Base-by-base conservation (phyloP, 2,113 vertebrate genomes). In the Osmerus eperlanus region DNA sequence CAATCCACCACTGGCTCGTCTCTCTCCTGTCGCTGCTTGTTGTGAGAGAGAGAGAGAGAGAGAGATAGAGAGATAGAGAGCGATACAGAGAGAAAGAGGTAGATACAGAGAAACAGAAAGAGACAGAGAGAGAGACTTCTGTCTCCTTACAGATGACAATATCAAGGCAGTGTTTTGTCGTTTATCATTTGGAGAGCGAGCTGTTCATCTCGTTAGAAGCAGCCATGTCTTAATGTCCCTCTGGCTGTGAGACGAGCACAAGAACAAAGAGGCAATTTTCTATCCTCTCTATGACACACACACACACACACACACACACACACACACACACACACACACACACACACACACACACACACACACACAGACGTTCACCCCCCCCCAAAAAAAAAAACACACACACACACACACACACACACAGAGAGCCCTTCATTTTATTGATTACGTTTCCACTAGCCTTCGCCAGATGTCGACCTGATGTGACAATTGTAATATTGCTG, bases 111-210 rank as follows among this genome's bases (percentile, higher is more conserved):
- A 65, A 28, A 41, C 14, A 63, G 19, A 61, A 60, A 23, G 41
- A 36, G 29, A 52, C 59, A 63, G 36, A 73, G 21, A 68, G 59
- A 77, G 69, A 55, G 12, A 14, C 28, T 21, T 25, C 51, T 47
- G 73, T 74, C 70, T 81, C 70, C 72, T 82, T 73, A 72, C 73
- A 71, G 78, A 80, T 85, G 78, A 84, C 84, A 84, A 84, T 80
- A 76, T 77, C 70, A 74, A 74, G 73, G 76, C 72, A 55, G 65
- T 70, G 73, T 84, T 86, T 78, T 82, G 81, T 88, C 85, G 85
- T 89, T 88, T 74, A 87, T 91, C 85, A 90, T 88, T 86, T 79
- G 73, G 78, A 78, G 82, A 72, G 69, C 77, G 75, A n/a, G 65
- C 82, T 81, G 81, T 65, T 78, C 61, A 32, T 72, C 67, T 75